Percentiles rank a stretch among this genome's conserved stretches.
These are phyloP conservation scores for Nyctereutes procyonoides DNA, from an alignment of 2,113 vertebrate genomes.

Conservation along the genomic window DNA sequence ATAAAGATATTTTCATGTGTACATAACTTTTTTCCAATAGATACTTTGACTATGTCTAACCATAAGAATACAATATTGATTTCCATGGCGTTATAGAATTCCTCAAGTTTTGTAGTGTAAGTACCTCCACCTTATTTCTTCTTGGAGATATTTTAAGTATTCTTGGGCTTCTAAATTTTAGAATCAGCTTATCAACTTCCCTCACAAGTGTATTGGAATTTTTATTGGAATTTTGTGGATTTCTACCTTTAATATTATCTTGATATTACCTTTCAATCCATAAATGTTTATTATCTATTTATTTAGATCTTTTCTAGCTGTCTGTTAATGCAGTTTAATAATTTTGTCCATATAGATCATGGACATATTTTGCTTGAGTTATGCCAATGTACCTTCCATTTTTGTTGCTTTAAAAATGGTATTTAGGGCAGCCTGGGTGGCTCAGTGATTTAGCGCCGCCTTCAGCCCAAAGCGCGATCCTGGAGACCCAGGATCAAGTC, in stretches of 20 bases:
- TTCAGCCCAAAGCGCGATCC: too few relatives aligned
- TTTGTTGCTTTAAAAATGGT: background rate
- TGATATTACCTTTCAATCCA: background rate
- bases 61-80: background rate
- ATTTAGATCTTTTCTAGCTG: background rate
- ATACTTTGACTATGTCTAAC: background rate
- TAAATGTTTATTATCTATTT: conserved; percentile 12
- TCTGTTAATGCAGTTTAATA: background rate
- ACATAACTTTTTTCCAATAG: background rate
- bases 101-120: background rate
- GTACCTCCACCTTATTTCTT: background rate
- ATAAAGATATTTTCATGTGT: background rate
- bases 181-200: background rate
- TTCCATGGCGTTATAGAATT: background rate
- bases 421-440: too few relatives aligned
- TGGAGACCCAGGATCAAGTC: too few relatives aligned
- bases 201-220: background rate
- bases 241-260: background rate
- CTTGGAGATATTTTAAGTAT: background rate
- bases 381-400: background rate
- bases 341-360: background rate
- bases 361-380: background rate
- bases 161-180: background rate
- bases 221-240: background rate
- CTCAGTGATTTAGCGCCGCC: too few relatives aligned